Percentiles rank a stretch among this genome's conserved stretches.
These are phyloP conservation scores for Troides aeacus DNA, from an alignment of 2,888 invertebrate species.

Conservation along the genomic window DNA sequence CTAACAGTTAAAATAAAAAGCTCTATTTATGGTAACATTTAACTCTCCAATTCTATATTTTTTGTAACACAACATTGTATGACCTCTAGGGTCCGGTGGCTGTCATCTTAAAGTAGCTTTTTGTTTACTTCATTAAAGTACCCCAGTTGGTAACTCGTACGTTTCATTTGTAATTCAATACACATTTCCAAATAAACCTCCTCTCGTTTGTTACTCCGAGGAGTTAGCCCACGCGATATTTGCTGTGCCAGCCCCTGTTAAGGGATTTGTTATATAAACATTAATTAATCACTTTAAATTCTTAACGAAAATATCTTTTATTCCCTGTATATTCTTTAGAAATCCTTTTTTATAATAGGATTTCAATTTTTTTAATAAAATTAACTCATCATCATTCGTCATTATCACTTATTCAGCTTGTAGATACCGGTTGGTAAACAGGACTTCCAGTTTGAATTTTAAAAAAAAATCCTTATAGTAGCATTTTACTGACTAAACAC, in stretches of 20 bases:
- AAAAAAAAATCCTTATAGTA: no score
- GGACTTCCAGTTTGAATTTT: no score
- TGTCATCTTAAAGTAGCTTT: constrained; percentile 42
- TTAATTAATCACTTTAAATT: constrained; percentile 15
- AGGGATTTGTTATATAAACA: constrained; percentile 15
- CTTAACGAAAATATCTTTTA: constrained; percentile 6
- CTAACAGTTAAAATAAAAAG: no score
- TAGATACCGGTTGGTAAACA: no score
- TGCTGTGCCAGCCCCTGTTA: constrained; percentile 9
- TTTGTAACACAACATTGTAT: constrained; percentile 34
- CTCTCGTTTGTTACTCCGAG: neutral
- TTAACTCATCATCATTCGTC: no score
- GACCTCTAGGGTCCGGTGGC: constrained; percentile 40
- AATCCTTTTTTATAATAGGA: neutral
- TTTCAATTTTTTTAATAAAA: no score
- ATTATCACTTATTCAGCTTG: no score
- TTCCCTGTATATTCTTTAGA: neutral
- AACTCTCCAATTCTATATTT: no score
- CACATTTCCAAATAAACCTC: constrained; percentile 7
- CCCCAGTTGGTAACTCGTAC: no score
- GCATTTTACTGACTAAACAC: no score
- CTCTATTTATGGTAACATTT: no score
- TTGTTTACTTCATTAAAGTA: constrained; percentile 31
- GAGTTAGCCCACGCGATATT: constrained; percentile 3
- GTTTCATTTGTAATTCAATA: constrained; percentile 12